Percentiles rank a stretch among this genome's conserved stretches.
Conservation (phyloP, 2,797 vertebrate species). For the Capromys pilorides region DNA sequence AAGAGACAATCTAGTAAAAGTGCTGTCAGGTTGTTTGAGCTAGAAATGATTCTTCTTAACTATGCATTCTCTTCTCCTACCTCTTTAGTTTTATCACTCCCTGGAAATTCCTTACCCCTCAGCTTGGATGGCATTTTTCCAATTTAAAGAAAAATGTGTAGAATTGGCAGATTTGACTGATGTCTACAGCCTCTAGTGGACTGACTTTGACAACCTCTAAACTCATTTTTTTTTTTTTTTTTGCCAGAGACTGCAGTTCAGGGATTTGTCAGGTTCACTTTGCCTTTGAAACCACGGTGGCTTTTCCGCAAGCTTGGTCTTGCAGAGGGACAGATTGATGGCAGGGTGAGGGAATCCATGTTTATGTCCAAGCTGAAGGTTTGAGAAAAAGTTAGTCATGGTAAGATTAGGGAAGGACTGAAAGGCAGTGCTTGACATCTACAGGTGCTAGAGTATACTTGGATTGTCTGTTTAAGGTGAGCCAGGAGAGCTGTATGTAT, state of each 20-base stretch:
- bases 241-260: constrained; percentile 33
- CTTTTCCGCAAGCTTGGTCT: not conserved
- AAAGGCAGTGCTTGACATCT: not conserved
- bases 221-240: constrained; percentile 59
- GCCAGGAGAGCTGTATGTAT: not conserved
- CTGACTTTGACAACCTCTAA: constrained; percentile 58
- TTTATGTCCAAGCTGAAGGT: not conserved
- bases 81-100: not conserved
- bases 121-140: constrained; percentile 45
- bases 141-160: constrained; percentile 60
- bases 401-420: not conserved
- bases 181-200: constrained; percentile 42
- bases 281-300: not conserved
- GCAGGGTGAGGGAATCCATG: not conserved
- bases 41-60: not conserved
- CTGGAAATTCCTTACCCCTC: constrained; percentile 56
- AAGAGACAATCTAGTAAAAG: not conserved
- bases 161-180: constrained; percentile 68
- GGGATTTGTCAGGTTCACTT: constrained; percentile 52
- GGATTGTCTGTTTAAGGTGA: not conserved
- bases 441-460: not conserved
- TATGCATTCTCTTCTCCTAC: not conserved
- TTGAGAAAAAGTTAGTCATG: constrained; percentile 8
- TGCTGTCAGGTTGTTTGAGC: not conserved
- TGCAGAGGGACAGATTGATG: not conserved